Conservation (phyloP, 2,888 invertebrate species). For the Apodemia hepburni region DNA sequence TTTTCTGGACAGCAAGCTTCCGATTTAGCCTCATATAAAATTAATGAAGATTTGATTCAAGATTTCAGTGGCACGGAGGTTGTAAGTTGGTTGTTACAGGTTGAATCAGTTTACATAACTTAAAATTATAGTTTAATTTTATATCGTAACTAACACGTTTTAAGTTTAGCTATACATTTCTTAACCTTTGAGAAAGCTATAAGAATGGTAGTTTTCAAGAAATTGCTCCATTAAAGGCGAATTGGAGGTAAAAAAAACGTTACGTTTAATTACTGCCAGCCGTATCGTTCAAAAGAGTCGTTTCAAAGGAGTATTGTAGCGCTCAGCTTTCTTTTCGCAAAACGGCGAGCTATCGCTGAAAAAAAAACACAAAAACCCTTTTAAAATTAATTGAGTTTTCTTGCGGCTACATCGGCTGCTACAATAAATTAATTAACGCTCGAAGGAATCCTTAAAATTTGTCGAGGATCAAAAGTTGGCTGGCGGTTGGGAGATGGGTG, state of each 20-base stretch:
- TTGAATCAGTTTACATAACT: no score
- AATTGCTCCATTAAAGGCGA: conserved; percentile 13
- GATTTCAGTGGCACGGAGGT: no score
- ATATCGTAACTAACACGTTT: no score
- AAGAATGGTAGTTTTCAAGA: background rate
- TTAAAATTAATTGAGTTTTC: conserved; percentile 81
- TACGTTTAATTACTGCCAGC: conserved; percentile 59
- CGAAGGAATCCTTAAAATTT: conserved; percentile 76
- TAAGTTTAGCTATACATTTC: no score
- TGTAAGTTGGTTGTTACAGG: no score
- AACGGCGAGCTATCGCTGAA: conserved; percentile 52
- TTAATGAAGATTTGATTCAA: no score
- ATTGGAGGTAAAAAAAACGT: conserved; percentile 26
- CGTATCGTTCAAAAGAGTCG: conserved; percentile 55
- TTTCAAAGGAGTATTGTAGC: conserved; percentile 65
- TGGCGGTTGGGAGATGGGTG: conserved; percentile 40
- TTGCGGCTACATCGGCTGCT: conserved; percentile 74
- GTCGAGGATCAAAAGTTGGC: conserved; percentile 75
- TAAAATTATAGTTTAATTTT: no score
- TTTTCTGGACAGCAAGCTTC: no score
- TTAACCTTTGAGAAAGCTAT: background rate
- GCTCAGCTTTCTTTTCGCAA: conserved; percentile 43
- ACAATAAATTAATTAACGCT: conserved; percentile 80
- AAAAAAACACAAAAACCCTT: conserved; percentile 77
- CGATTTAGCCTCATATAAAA: no score